These are phyloP conservation scores for Melanotaenia pygmaea DNA, from an alignment of 2,797 vertebrate genomes.

Conservation along the genomic window DNA sequence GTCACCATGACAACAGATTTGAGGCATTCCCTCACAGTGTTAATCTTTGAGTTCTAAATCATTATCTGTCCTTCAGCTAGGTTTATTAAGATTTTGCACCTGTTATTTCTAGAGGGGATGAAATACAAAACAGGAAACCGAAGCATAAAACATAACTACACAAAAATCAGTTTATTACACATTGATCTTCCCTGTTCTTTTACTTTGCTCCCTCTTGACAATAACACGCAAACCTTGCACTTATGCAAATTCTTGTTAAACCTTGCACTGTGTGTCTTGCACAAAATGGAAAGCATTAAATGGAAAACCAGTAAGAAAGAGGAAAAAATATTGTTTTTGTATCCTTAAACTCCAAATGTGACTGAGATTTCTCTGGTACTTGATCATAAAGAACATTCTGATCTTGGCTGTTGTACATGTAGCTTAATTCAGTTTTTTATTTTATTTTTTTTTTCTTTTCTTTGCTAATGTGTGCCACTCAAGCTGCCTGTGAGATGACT, in stretches of 20 bases:
- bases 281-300: slow-evolving; percentile 55
- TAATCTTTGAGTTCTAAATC: slow-evolving; percentile 80
- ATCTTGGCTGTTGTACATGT: slow-evolving; percentile 72
- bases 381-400: slow-evolving; percentile 66
- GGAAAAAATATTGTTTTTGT: slow-evolving; percentile 22
- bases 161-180: slow-evolving; percentile 57
- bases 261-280: slow-evolving; percentile 75
- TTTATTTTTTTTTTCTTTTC: slow-evolving; percentile 21
- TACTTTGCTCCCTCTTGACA: slow-evolving; percentile 75
- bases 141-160: slow-evolving; percentile 75
- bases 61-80: slow-evolving; percentile 77
- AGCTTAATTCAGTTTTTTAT: slow-evolving; percentile 61
- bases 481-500: slow-evolving; percentile 66
- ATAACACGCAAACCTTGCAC: slow-evolving; percentile 77
- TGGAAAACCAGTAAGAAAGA: slow-evolving; percentile 56
- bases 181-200: slow-evolving; percentile 52
- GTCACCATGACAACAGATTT: slow-evolving; percentile 83
- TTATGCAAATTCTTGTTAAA: slow-evolving; percentile 82
- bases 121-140: slow-evolving; percentile 73
- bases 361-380: slow-evolving; percentile 66
- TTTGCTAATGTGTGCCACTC: slow-evolving; percentile 67
- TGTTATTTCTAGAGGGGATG: slow-evolving; percentile 80
- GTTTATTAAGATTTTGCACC: slow-evolving; percentile 83
- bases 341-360: slow-evolving; percentile 53
- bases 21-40: slow-evolving; percentile 76